These are phyloP conservation scores for Nomada fabriciana DNA, from an alignment of 2,888 invertebrate genomes.

Conservation along the genomic window DNA sequence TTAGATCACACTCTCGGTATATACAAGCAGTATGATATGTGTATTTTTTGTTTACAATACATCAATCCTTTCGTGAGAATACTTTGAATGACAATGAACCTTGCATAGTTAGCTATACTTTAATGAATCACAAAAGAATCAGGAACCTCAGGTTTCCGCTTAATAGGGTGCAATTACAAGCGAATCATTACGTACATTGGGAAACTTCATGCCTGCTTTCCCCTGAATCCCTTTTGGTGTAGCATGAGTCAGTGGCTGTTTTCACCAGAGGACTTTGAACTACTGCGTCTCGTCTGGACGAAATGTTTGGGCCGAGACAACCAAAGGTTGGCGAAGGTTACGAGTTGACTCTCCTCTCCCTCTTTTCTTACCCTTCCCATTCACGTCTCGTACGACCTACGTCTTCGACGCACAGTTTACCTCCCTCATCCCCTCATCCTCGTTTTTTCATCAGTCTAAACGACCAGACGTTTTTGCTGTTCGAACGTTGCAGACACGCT, in stretches of 20 bases:
- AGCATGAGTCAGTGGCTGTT: constrained; percentile 63
- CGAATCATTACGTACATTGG: constrained; percentile 33
- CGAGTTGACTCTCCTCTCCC: constrained; percentile 45
- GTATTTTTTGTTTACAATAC: background rate
- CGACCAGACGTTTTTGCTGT: constrained; percentile 57
- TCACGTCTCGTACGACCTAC: constrained; percentile 22
- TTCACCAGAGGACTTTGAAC: constrained; percentile 77
- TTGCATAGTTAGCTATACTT: background rate
- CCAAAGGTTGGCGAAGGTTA: constrained; percentile 76
- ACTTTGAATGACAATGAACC: background rate
- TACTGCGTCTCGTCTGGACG: constrained; percentile 71
- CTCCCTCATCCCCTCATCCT: constrained; percentile 19
- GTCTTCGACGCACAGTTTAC: constrained; percentile 28
- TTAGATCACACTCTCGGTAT: background rate
- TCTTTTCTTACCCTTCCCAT: background rate
- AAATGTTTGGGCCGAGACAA: constrained; percentile 68
- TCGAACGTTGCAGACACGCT: too few relatives aligned
- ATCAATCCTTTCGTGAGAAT: background rate
- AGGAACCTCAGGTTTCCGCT: background rate
- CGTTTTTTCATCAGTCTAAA: constrained; percentile 63
- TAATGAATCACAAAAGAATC: background rate
- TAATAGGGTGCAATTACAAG: background rate
- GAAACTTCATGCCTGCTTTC: constrained; percentile 26
- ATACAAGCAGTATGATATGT: background rate
- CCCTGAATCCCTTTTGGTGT: constrained; percentile 23